phyloP scores from a whole-genome alignment of 2,888 invertebrate species.

The Mechanitis messenoides region DNA sequence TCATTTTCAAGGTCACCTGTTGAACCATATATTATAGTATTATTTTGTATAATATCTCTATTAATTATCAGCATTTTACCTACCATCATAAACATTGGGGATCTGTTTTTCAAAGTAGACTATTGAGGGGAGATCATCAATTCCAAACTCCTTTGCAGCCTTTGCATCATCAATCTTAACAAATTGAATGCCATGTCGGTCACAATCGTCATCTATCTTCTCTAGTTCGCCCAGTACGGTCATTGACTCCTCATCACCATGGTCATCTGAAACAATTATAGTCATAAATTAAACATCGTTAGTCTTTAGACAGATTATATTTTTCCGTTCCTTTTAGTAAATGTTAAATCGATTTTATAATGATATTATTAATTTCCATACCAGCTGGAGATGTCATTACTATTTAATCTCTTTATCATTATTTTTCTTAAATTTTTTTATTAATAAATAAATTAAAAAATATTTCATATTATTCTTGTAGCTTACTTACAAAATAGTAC shows the following conservation, averaged over 20 bases:
- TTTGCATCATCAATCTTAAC: constrained; percentile 93
- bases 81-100: constrained; percentile 93
- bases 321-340: not conserved
- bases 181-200: constrained; percentile 93
- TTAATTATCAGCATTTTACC: constrained; percentile 29
- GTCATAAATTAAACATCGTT: not conserved
- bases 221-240: constrained; percentile 90
- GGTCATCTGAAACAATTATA: constrained; percentile 82
- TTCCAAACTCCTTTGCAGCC: constrained; percentile 91
- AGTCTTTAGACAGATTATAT: not conserved
- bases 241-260: constrained; percentile 92
- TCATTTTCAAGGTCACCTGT: constrained; percentile 89
- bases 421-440: no score
- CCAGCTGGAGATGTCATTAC: no score
- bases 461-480: not conserved
- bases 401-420: not conserved
- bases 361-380: no score
- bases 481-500: constrained; percentile 90
- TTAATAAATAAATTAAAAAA: no score
- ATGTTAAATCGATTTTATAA: no score
- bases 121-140: constrained; percentile 88
- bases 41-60: not conserved
- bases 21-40: constrained; percentile 15
- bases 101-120: constrained; percentile 96
- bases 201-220: constrained; percentile 95